These are phyloP conservation scores for Myiopsitta monachus DNA, from an alignment of 2,113 vertebrate genomes.

Conservation along the genomic window DNA sequence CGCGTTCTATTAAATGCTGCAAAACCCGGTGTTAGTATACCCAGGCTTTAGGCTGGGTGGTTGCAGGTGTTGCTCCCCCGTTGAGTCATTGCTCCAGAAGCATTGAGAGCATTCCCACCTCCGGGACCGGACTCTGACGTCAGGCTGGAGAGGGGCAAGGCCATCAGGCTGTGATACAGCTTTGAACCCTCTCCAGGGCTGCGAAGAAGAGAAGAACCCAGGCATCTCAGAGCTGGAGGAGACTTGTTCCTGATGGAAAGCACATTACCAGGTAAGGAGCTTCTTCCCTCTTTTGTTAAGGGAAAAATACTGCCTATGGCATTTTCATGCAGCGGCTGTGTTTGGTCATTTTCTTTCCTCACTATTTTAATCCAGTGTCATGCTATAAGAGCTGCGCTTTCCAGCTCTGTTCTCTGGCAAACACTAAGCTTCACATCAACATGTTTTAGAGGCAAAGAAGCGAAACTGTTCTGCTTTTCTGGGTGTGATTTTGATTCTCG, in stretches of 20 bases:
- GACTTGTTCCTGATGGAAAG: neutral
- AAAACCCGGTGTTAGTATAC: rapidly evolving
- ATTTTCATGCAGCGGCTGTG: rapidly evolving
- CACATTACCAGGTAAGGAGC: neutral
- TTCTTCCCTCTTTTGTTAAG: neutral
- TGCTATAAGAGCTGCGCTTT: neutral
- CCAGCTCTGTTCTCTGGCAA: neutral
- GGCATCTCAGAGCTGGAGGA: neutral
- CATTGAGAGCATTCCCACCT: neutral
- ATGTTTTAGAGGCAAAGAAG: neutral
- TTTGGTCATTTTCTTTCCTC: neutral
- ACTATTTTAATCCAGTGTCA: neutral
- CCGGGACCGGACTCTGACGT: neutral
- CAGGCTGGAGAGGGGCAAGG: slow-evolving; percentile 32
- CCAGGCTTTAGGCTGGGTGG: neutral
- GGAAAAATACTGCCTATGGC: neutral
- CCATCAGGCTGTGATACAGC: neutral
- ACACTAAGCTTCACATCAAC: rapidly evolving
- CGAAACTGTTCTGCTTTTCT: neutral
- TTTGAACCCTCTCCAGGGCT: neutral
- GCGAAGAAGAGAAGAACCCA: neutral
- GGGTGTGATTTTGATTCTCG: neutral
- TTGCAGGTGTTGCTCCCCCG: neutral
- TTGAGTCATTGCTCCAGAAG: neutral
- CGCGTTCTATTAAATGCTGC: rapidly evolving